Evolutionary conservation across 2,113 vertebrate genomes (phyloP), one percentile per base, ranked within the genome.

Genomic region (Tetraodon nigroviridis): DNA sequence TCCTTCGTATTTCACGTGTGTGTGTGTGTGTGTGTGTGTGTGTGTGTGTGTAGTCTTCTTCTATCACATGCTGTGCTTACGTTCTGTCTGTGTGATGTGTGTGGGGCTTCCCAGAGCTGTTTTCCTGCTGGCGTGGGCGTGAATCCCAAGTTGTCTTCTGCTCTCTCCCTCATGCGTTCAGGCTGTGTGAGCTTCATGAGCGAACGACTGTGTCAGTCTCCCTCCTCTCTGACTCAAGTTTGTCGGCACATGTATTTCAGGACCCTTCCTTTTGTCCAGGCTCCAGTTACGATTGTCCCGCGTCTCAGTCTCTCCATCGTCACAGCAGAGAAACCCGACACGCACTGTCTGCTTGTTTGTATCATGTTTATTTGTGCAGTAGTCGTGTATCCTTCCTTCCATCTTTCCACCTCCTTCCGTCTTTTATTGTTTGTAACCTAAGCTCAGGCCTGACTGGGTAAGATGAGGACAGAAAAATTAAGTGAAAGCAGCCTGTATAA

Each of bases 281-380:
- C 58, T 85, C 78, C 52, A 18, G 40, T 87, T 88, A 79, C 71
- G 5, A 20, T 29, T 50, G 61, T 51, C 73, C 68, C 74, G 63
- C 57, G 61, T 63, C 41, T 71, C 68, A 62, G n/a, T 45, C 59
- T 67, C 48, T 41, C 61, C 70, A 72, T 82, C 75, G 69, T 87
- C 79, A 78, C 75, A 50, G 64, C 48, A 46, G 40, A 0, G 79
- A 81, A 88, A 89, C 79, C 56, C 7, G 61, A 88, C 40, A 63
- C 59, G 45, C 20, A 37, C 57, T 18, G 41, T 19, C 65, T 29
- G 41, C 49, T 69, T 81, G 63, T 84, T 84, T 75, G 71, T 83
- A 88, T 84, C 84, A 56, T 75, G 71, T 82, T 88, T 89, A 78
- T 89, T 90, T 88, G 85, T 81, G 78, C 87, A 82, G 76, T 68